Evolutionary conservation across 2,797 vertebrate species (phyloP).

Genomic region (Pseudochirops corinnae): DNA sequence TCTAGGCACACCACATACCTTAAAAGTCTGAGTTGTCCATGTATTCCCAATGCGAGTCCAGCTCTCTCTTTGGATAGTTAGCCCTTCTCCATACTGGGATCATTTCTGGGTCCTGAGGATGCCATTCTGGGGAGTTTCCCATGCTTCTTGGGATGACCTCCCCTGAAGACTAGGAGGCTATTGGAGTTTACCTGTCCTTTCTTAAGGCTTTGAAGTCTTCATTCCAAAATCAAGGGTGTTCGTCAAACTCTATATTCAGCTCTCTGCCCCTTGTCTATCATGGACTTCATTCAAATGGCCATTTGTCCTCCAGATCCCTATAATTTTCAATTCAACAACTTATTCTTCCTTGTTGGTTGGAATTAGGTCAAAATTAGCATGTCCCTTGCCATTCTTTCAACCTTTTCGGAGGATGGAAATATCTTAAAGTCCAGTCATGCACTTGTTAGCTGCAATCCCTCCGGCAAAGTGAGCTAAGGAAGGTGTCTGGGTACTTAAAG

Average conservation of each 20-base stretch:
- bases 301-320: neutral
- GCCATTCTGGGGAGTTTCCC: neutral
- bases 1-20: neutral
- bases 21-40: neutral
- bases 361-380: neutral
- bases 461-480: neutral
- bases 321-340: neutral
- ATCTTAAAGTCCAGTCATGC: neutral
- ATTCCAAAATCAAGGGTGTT: neutral
- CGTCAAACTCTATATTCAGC: neutral
- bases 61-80: neutral
- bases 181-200: neutral
- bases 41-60: neutral
- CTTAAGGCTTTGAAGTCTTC: neutral
- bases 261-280: neutral
- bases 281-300: neutral
- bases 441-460: neutral
- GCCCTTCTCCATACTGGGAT: neutral
- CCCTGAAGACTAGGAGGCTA: neutral
- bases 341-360: neutral
- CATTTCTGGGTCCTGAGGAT: neutral
- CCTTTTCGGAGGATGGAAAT: neutral
- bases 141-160: neutral
- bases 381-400: neutral
- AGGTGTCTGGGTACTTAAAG: neutral